Evolutionary conservation across 2,888 invertebrate species (phyloP), one percentile per base, ranked within the genome.

Genomic region (Malacosoma neustria): DNA sequence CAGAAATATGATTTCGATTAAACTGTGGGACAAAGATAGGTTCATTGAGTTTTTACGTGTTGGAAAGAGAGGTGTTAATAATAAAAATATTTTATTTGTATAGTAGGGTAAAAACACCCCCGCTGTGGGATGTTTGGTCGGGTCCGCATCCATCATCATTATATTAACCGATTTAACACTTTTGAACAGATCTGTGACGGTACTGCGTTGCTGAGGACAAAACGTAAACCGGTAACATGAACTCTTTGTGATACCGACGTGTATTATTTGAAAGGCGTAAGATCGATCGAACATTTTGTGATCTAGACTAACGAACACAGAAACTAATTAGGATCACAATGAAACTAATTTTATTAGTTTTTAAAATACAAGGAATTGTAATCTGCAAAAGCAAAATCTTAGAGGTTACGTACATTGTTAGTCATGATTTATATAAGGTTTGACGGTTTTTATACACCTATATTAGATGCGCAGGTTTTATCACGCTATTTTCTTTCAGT

Each of bases 1-100:
- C 81, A 84, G 84, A 85, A 85, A 85, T 84, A 82, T 84, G 75
- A 82, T 85, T 82, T 82, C 84, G 85, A 85, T 84, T 81, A 80
- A 80, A 80, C 60, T 51, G 77, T 65, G 72, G 45, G 72, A 82
- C 61, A 51, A 71, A 58, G 70, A 72, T 55, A 57, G 60, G 44
- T 42, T 45, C 53, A 71, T 73, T 56, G 51, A 61, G 46, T 47
- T 50, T 43, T 47, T 41, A 46, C 42, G 57, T 52, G 76, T 61
- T 70, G 49, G 72, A 82, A 58, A 57, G 66, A 63, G 80, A 57
- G 61, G 72, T 54, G 81, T 81, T 84, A 85, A 82, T 84, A 85
- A 84, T 84, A 85, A 84, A 80, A 84, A 75, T 80, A 80, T 73
- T 82, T 81, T 84, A 85, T 85, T 84, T 84, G 82, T 84, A 81